Evolutionary conservation across 2,888 invertebrate species (phyloP), one percentile per base, ranked within the genome.

Genomic region (Masnerella sp.): DNA sequence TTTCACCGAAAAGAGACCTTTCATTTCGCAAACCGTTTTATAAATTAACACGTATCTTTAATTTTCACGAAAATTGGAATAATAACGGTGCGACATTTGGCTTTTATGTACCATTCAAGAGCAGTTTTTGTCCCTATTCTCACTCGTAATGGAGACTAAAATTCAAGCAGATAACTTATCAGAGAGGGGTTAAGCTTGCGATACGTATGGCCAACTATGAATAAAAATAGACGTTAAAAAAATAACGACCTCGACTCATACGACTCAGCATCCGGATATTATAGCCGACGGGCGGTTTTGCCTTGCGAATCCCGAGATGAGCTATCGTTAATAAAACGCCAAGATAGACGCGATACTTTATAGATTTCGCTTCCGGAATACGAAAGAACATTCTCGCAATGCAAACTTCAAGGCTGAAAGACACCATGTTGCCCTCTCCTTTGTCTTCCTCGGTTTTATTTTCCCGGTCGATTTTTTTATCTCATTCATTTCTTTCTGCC

Each of bases 261-360:
- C 14, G 36, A 34, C 36, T 43, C 45, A 30, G 38, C 38, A 47
- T 56, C 3, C 47, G 36, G 38, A 56, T 65, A 56, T 56, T 65
- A 56, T 56, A 38, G 65, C 65, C 38, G 17, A 36, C 28, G 25
- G 32, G 25, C 36, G 32, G 9, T 34, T 34, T 20, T 47, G 28
- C 28, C 8, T 30, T 15, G 32, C 56, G 56, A 56, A 32, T 49
- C 32, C 47, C 7, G 12, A 45, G 45, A 56, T 56, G 47, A 38
- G 34, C 17, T 45, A 54, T 54, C 54, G 54, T 65, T 54, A 38
- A 54, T 54, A 45, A 54, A 54, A 47, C 38, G 54, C 36, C 47
- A 38, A 54, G 65, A 54, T 54, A 65, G 45, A 47, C 38, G 47
- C 54, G 47, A 54, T 65, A 65, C 54, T 54, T 65, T 64, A 64